phyloP scores from a whole-genome alignment of 2,888 invertebrate genomes.

The Ormyrus thymus region DNA sequence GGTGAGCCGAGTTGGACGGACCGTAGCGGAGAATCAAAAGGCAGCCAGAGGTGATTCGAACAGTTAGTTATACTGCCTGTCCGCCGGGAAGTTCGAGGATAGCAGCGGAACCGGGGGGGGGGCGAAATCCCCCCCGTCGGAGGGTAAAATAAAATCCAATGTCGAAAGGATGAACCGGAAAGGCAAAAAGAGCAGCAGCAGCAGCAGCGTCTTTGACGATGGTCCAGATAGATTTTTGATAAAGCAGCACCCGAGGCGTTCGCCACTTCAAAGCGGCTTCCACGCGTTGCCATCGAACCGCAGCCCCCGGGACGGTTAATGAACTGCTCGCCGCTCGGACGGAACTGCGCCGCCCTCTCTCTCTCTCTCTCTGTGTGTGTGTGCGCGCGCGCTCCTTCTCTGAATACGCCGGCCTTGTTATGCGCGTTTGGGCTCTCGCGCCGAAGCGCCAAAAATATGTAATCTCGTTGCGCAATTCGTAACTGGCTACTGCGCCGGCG shows the following conservation, averaged over 20 bases:
- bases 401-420: conserved; percentile 14
- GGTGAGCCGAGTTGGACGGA: conserved; percentile 18
- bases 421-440: not conserved
- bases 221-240: too few species aligned
- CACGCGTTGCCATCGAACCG: conserved; percentile 61
- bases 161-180: too few species aligned
- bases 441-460: too few species aligned
- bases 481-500: too few species aligned
- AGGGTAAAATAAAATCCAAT: too few species aligned
- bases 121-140: too few species aligned
- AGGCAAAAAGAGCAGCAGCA: too few species aligned
- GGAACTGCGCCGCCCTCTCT: not conserved
- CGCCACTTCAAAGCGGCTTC: conserved; percentile 64
- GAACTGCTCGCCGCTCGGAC: conserved; percentile 59
- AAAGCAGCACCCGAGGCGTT: conserved; percentile 22
- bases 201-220: too few species aligned
- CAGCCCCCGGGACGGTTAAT: conserved; percentile 62
- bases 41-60: conserved; percentile 30
- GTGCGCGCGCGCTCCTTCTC: not conserved
- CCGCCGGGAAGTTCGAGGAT: too few species aligned
- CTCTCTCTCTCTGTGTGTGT: not conserved
- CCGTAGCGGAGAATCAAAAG: conserved; percentile 28
- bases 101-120: too few species aligned
- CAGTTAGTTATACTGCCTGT: not conserved
- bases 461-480: too few species aligned